These are phyloP conservation scores for Pempheris klunzingeri DNA, from an alignment of 2,797 vertebrate genomes.

Conservation along the genomic window DNA sequence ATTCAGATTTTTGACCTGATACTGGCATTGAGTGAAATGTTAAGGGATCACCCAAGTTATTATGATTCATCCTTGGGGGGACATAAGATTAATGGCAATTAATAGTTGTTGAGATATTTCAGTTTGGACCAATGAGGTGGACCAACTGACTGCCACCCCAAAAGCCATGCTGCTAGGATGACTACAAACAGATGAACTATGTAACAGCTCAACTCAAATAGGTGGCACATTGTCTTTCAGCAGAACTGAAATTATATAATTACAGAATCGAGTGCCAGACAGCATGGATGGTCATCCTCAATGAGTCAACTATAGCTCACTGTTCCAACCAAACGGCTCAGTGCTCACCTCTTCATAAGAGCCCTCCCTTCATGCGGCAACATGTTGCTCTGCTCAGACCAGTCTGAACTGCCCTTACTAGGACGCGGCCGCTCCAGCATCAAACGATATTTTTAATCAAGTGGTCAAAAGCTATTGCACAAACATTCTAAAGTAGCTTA, in stretches of 20 bases:
- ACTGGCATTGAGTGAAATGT: background rate
- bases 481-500: slow-evolving; percentile 88
- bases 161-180: background rate
- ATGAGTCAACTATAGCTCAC: slow-evolving; percentile 43
- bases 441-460: slow-evolving; percentile 87
- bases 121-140: background rate
- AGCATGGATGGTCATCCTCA: slow-evolving; percentile 39
- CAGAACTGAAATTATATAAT: slow-evolving; percentile 45
- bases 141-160: background rate
- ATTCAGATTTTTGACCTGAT: background rate
- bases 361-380: slow-evolving; percentile 58
- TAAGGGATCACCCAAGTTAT: background rate
- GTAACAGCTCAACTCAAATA: slow-evolving; percentile 2
- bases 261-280: slow-evolving; percentile 17
- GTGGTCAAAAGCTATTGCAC: slow-evolving; percentile 84
- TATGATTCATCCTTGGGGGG: background rate
- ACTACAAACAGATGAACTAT: background rate
- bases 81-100: background rate
- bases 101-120: background rate
- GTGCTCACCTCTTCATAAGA: slow-evolving; percentile 57
- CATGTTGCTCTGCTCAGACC: slow-evolving; percentile 76
- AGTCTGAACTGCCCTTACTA: slow-evolving; percentile 79
- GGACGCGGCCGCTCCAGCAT: slow-evolving; percentile 74
- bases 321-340: slow-evolving; percentile 45
- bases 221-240: background rate